Base-by-base conservation (phyloP, 2,888 invertebrate species). In the Gari tellinella region DNA sequence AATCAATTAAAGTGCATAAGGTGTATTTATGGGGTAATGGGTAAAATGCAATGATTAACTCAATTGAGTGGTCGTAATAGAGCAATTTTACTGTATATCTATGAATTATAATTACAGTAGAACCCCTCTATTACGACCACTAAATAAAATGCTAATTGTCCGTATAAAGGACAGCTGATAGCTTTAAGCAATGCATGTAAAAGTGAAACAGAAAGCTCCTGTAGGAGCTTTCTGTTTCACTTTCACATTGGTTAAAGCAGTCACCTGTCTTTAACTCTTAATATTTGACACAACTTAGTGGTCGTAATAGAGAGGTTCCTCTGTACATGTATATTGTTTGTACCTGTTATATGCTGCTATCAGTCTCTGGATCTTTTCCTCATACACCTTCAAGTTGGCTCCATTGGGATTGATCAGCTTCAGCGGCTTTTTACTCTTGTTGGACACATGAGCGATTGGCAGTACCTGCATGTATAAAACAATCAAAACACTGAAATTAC, bases 361-460 rank as follows among this genome's bases (percentile, higher is more conserved):
- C 23, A 87, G 86, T 31, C 75, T 70, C 58, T 82, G 58, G 14
- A 91, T 78, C 60, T 85, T 88, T 7, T 75, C 77, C 53, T 89
- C 86, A 66, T 91, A 91, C 1, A 61, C 83, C 52, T 86, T 72
- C 14, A 91, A 82, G 68, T 91, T 84, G 14, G 90, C 89, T 15
- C 83, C 91, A 61, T 79, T 83, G 4, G 91, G 91, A 57, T 91
- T 91, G 60, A 91, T 87, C 37, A 91, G 82, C 15, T 83, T 84
- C 19, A 91, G 83, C 26, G 83, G 62, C 56, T 81, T 81, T 23
- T 79, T 74, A 26, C 80, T 64, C 8, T 74, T 64, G 43, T 81
- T 83, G 4, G 87, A 84, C 25, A 88, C 86, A 81, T 90, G 89
- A 21, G 89, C 91, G 14, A 91, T 77, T 7, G 91, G 91, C 55